Base-by-base conservation (phyloP, 2,888 invertebrate species). In the Hypomecis atomaria region DNA sequence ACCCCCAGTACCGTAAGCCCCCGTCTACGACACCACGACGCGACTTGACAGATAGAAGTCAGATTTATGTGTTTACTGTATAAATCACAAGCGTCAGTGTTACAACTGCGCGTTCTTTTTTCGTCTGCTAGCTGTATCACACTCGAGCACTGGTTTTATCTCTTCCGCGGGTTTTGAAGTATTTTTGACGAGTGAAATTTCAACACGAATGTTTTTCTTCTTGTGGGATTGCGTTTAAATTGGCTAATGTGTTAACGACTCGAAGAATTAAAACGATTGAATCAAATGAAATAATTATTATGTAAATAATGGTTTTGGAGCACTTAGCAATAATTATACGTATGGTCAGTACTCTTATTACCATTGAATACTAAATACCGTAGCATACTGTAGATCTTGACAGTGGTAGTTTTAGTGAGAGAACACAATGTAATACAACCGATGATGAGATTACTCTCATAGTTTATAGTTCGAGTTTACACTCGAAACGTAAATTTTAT, bases 1-100 rank as follows among this genome's bases (percentile, higher is more conserved):
- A 63, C n/a, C 8, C 44, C 6, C 10, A 7, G 42, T 53, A 52
- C 65, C 56, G 60, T 34, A 0, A 7, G 5, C 13, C 8, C 13
- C 38, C 11, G 13, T 56, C 49, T 44, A 53, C 43, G 59, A 6
- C 58, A 36, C 11, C 67, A 62, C 73, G 69, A 61, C 72, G 68
- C 71, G 74, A 66, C 73, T 79, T 88, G 91, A 90, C 90, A 90
- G 90, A 87, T 85, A 86, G 85, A 90, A 91, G 90, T 91, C 92
- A 87, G 92, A 93, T 93, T 93, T 93, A 93, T 93, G 90, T 92
- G 93, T 93, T 93, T 92, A 92, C 92, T 87, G 88, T 86, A 92
- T 91, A 92, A 93, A 93, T 93, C 93, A 92, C 81, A 82, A 81
- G 81, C 82, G 86, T 87, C 87, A 87, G 76, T 78, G 78, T 71